Base-by-base conservation (phyloP, 2,888 invertebrate genomes). In the Brenthis ino region DNA sequence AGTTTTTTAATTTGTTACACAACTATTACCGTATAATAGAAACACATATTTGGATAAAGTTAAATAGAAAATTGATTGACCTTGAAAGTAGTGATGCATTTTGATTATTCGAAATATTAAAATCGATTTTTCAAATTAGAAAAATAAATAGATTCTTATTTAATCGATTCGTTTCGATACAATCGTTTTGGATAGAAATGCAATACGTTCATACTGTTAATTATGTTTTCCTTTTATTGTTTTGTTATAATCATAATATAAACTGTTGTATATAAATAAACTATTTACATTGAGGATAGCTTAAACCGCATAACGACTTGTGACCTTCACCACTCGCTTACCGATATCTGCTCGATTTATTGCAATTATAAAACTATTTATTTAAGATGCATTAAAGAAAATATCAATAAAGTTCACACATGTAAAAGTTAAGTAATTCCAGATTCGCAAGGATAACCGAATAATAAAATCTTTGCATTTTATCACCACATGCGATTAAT, bases 331-430 rank as follows among this genome's bases (percentile, higher is more conserved):
- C 64, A 48, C 54, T 64, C 37, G 43, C 47, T 55, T 14, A 54
- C 43, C 55, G 54, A 64, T 64, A 64, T 47, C 47, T 28, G 48
- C 64, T 60, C 63, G 37, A 63, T 53, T 63, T 63, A 63, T 63
- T 11, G 37, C 43, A 37, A 63, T 63, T 53, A 53, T 63, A 53
- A 63, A 63, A 63, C 37, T 37, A 63, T 63, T 33, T 63, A 63
- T 53, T 47, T 64, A 65, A 48, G 48, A 50, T 50, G 57, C 51
- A 65, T 53, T 51, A 53, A 65, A 57, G 57, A 28, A 65, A 65
- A 57, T 51, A 51, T 57, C 57, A 51, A 57, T 57, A 47, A 57
- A 50, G 57, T 65, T 57, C 51, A 47, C 55, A 24, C 16, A 53
- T 51, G 53, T 63, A 53, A 53, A 57, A 57, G 24, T 57, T 48